Evolutionary conservation across 2,797 vertebrate genomes (phyloP).

Genomic region (Lagothrix lagotricha): DNA sequence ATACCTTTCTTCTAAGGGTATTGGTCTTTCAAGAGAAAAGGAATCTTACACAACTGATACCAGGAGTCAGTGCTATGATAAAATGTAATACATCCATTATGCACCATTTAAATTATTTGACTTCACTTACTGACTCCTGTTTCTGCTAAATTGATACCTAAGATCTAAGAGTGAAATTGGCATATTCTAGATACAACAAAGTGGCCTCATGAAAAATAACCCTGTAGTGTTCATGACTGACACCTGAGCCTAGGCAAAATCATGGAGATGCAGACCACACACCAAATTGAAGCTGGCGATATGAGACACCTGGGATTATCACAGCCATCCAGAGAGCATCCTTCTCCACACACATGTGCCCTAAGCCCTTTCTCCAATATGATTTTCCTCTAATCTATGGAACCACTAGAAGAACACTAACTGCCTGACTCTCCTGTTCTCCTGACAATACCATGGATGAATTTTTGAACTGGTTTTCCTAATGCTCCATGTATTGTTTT

Average conservation of each 20-base stretch:
- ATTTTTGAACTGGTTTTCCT: neutral
- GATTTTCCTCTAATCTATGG: neutral
- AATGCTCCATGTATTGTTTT: neutral
- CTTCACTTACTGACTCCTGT: neutral
- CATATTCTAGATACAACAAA: neutral
- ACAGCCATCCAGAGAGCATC: neutral
- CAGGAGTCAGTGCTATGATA: neutral
- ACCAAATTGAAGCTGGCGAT: neutral
- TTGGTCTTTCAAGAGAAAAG: neutral
- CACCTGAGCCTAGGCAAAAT: neutral
- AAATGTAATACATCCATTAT: neutral
- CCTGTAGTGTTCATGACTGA: neutral
- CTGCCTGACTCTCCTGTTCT: neutral
- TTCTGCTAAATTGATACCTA: neutral
- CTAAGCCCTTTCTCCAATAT: neutral
- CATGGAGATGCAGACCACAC: neutral
- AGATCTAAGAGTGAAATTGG: neutral
- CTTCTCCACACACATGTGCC: neutral
- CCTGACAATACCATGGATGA: neutral
- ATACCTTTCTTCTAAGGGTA: neutral
- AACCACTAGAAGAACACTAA: neutral
- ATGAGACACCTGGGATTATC: neutral
- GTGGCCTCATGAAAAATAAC: neutral
- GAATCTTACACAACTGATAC: neutral
- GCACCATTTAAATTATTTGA: neutral